Conservation (phyloP, 2,113 vertebrate genomes). For the Rhipidura dahli region DNA sequence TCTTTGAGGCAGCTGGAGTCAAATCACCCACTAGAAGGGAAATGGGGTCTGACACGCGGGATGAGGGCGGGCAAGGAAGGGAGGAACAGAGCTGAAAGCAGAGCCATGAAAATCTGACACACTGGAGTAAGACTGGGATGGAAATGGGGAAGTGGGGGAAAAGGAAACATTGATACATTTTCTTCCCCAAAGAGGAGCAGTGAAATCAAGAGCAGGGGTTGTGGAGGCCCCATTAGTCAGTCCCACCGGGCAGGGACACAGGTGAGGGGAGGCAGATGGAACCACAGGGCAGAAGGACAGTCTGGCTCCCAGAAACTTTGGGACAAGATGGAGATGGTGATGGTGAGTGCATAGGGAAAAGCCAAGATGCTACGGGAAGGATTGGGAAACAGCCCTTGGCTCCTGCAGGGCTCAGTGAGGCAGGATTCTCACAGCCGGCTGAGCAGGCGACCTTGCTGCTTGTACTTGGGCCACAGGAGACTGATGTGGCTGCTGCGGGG, state of each 20-base stretch:
- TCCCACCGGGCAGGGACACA: rapidly evolving
- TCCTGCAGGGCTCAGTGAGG: not conserved
- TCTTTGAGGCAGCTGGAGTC: not conserved
- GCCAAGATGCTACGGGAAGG: not conserved
- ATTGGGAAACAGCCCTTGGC: not conserved
- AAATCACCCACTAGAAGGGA: not conserved
- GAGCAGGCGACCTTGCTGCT: rapidly evolving
- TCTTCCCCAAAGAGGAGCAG: not conserved
- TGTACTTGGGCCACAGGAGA: not conserved
- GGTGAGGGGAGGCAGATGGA: not conserved
- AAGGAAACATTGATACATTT: rapidly evolving
- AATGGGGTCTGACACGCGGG: not conserved
- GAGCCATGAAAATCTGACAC: not conserved
- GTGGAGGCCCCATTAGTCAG: rapidly evolving
- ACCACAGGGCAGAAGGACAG: not conserved
- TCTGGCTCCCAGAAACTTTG: rapidly evolving
- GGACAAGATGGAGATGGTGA: rapidly evolving
- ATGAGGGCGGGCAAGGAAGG: not conserved
- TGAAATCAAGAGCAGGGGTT: not conserved
- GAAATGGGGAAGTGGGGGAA: rapidly evolving
- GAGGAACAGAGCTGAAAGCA: not conserved
- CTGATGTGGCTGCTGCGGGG: not conserved
- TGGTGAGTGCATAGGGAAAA: not conserved
- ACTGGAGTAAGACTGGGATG: not conserved
- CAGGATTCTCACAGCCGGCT: not conserved